Base-by-base conservation (phyloP, 2,888 invertebrate genomes). In the Periphyllus acericola region DNA sequence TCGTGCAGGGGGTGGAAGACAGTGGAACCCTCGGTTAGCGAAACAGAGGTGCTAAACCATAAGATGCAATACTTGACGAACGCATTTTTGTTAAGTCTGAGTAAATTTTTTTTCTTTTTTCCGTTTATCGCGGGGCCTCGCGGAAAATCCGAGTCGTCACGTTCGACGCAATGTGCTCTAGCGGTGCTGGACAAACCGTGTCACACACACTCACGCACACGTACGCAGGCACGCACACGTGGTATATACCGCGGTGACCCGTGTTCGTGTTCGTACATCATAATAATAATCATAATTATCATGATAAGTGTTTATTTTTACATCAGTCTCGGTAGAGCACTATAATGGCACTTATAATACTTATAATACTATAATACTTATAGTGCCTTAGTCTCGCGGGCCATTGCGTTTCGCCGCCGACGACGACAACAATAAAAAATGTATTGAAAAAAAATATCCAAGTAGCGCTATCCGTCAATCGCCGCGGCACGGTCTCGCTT, bases 111-210 rank as follows among this genome's bases (percentile, higher is more conserved):
- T 46, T 46, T 46, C 11, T 14, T 14, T 2, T 14, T 46, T 46
- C 14, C 14, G 40, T 55, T 17, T 52, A 11, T 46, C 72, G 55
- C 74, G 29, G 75, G 74, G 55, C n/a, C 36, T 5, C 36, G 25
- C 36, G 74, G 17, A 19, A 2, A 1, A 11, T 2, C 46, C 29
- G 0, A 68, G 4, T 19, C 34, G 80, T 81, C 80, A 81, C 80
- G 80, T 81, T 81, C 40, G 25, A 19, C 17, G 68, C 66, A 81
- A 81, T 81, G 80, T 81, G 80, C 80, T 40, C 80, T 17, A 34
- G 25, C 79, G 79, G 6, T 46, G 76, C 32, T 19, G 60, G 32
- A 25, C 72, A 72, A 4, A 17, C 29, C 29, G 68, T 19, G 32
- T 34, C 72, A 6, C 32, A n/a, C 36, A 36, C 36, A 36, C 36